Evolutionary conservation across 2,888 invertebrate species (phyloP).

Genomic region (Oscheius onirici): DNA sequence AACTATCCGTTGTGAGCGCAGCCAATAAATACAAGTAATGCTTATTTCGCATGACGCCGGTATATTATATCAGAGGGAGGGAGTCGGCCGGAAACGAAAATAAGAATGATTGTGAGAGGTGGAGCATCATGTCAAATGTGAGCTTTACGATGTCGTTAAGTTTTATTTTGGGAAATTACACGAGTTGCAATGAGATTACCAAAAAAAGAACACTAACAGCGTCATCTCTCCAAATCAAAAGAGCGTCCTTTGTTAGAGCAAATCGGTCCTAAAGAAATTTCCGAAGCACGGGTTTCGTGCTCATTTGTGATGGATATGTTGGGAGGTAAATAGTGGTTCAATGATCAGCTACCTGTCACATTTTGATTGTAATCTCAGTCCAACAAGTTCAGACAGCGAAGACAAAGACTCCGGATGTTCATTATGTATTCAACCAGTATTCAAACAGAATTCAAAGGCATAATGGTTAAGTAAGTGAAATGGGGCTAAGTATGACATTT

Average conservation of each 20-base stretch:
- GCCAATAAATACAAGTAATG: slow-evolving; percentile 18
- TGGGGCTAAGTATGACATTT: background rate
- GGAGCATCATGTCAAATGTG: background rate
- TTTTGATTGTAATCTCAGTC: too few relatives aligned
- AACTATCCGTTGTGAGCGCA: background rate
- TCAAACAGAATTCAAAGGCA: background rate
- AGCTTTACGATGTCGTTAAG: slow-evolving; percentile 12
- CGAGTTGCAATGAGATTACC: too few relatives aligned
- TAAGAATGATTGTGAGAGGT: background rate
- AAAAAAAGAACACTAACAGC: too few relatives aligned
- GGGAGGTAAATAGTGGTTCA: too few relatives aligned
- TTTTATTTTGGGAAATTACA: too few relatives aligned
- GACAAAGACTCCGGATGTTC: background rate
- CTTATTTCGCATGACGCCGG: slow-evolving; percentile 1
- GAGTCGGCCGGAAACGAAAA: background rate
- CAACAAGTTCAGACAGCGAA: too few relatives aligned
- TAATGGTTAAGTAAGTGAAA: background rate
- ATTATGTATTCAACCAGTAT: slow-evolving; percentile 16
- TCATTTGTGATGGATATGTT: too few relatives aligned
- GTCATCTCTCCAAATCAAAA: too few relatives aligned
- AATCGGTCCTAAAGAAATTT: too few relatives aligned
- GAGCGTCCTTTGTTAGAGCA: too few relatives aligned
- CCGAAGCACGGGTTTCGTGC: too few relatives aligned
- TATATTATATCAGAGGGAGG: background rate
- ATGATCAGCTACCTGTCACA: too few relatives aligned